These are phyloP conservation scores for Tachypleus tridentatus DNA, from an alignment of 1,140 invertebrate genomes.

Conservation along the genomic window DNA sequence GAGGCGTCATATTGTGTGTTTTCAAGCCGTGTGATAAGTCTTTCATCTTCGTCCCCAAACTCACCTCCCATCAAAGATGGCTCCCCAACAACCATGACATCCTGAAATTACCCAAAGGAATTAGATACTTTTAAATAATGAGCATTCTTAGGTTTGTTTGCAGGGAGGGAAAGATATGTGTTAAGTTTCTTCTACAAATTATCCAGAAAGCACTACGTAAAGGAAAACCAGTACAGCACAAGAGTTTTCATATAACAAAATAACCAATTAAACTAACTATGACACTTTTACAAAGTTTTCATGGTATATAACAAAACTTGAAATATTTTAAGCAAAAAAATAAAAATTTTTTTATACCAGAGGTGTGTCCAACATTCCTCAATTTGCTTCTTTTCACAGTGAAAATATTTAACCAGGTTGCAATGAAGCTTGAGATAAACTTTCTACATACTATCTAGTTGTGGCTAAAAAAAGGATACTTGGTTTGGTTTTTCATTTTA, in stretches of 20 bases:
- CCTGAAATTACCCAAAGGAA: conserved; percentile 43
- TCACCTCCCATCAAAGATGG: conserved; percentile 98
- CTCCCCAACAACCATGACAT: conserved; percentile 99
- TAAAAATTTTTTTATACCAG: too few species aligned
- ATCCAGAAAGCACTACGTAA: not conserved
- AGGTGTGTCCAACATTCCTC: too few species aligned
- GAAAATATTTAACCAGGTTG: too few species aligned
- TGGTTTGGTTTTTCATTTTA: too few species aligned
- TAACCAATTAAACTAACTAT: not conserved
- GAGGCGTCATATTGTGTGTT: conserved; percentile 86
- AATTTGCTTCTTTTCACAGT: too few species aligned
- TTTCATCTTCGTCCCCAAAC: conserved; percentile 97
- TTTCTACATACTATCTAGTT: too few species aligned
- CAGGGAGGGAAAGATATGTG: not conserved
- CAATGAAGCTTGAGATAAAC: too few species aligned
- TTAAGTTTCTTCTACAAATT: not conserved
- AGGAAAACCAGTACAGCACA: not conserved
- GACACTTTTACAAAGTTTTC: not conserved
- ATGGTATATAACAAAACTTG: too few species aligned
- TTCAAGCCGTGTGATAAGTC: conserved; percentile 91
- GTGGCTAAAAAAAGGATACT: too few species aligned
- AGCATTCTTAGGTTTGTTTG: not conserved
- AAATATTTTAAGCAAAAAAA: too few species aligned
- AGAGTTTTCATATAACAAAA: not conserved
- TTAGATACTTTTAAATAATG: not conserved